Conservation (phyloP, 2,113 vertebrate species). For the Coptodon bakossiorum region DNA sequence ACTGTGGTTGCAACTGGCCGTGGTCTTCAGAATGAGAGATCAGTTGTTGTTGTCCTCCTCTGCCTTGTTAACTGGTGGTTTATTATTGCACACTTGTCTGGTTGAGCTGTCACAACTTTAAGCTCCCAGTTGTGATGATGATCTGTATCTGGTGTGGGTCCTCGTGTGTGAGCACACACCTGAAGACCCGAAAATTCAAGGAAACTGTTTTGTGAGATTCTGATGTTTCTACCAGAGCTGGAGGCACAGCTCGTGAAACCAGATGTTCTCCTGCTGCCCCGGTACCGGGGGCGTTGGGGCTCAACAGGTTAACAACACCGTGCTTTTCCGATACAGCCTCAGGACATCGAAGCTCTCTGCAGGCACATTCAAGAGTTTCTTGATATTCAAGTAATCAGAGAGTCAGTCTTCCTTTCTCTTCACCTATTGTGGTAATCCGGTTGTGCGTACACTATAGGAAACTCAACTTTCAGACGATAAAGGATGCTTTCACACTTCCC, state of each 20-base stretch:
- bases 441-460: rapidly evolving
- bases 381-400: neutral
- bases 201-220: neutral
- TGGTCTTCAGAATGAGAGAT: neutral
- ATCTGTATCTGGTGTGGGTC: neutral
- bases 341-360: neutral
- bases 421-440: neutral
- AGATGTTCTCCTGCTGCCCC: neutral
- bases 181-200: neutral
- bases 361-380: neutral
- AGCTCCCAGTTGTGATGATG: neutral
- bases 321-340: neutral
- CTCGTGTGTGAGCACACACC: neutral
- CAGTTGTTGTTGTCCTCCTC: neutral
- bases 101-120: neutral
- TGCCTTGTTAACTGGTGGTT: neutral
- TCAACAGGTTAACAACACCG: neutral
- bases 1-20: neutral
- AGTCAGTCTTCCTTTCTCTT: neutral
- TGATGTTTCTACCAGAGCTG: neutral
- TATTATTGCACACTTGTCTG: neutral
- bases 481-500: neutral
- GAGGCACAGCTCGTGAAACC: rapidly evolving
- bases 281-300: rapidly evolving
- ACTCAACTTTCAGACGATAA: neutral